Base-by-base conservation (phyloP, 2,888 invertebrate species). In the Gastrophysa polygoni region DNA sequence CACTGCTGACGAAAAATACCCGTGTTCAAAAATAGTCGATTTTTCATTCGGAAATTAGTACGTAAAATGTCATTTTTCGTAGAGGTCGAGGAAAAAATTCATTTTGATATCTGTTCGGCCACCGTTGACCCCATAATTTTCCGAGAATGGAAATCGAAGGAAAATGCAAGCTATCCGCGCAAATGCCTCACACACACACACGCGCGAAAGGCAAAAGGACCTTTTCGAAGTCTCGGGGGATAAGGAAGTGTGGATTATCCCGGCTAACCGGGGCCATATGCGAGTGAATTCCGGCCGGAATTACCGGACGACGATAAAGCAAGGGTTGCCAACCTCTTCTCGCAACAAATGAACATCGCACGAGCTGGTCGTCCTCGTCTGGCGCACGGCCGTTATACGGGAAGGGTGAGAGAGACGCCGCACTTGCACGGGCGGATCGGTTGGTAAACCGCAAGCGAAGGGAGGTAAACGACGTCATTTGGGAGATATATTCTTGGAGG, bases 241-340 rank as follows among this genome's bases (percentile, higher is more conserved):
- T 52, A 52, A 52, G 52, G 52, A 43, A 54, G 34, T 24, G 10
- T 11, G 54, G 54, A 54, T 54, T 54, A 54, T 43, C 54, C 51
- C 16, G 43, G 24, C 54, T 43, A 54, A 54, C 43, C 43, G 16
- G 38, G 32, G 43, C 54, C 43, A 43, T 43, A 54, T 20, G 54
- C 43, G 44, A 44, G 54, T 43, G n/a, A 54, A 54, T 54, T 43
- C 44, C n/a, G 38, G 44, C 11, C 16, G 43, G 11, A 21, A 54
- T 43, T 54, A 54, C 54, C 24, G 54, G 32, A 1, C 51, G 29
- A 6, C 51, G 51, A 51, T 34, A 51, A 24, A 51, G 51, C 43
- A 54, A 54, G 54, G 54, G 54, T 54, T 54, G 54, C 54, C 54
- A 54, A 54, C 38, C 18, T 29, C 20, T 11, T 18, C 38, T 52